Evolutionary conservation across 2,888 invertebrate genomes (phyloP), one percentile per base, ranked within the genome.

Genomic region (Heliconius hortense): DNA sequence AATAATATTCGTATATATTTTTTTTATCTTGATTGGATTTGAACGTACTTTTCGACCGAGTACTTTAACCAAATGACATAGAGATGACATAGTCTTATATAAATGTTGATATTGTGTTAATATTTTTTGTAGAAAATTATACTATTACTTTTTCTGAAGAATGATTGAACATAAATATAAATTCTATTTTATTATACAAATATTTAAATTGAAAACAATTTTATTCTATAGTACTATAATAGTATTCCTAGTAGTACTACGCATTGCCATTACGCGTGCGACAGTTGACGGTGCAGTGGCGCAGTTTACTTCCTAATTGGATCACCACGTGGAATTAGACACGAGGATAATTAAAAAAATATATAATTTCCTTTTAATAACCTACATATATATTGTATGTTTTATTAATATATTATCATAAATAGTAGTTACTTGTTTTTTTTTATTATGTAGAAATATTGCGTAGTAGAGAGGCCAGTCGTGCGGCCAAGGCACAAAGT

Each of bases 271-370:
- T 8, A n/a, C 43, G 56, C 39, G n/a, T 64, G 72, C 39, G 39
- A 60, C 73, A 70, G 39, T 64, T 56, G 62, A 72, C 77, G 73
- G 77, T 78, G 79, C 76, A 75, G 77, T 78, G 80, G 75, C 80
- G 80, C 77, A 80, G 78, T 79, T 66, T 39, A 53, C 35, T 70
- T 64, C 56, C 73, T 77, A 78, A 77, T 78, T 75, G 71, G 75
- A 73, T 26, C 73, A 78, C 70, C 78, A 71, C 78, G 80, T 80
- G 80, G 75, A 73, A 66, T 78, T 75, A 59, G 60, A 66, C 67
- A 74, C 48, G 24, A 73, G 70, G 69, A 74, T 64, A 74, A 74
- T 62, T 48, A 48, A 62, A 70, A 74, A 75, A 43, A 74, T 62
- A 63, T 71, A 62, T 28, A n/a, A 60, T 43, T 53, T 53, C 24